A percentile compares a stretch with the other conserved stretches of the same genome.
Conservation (phyloP, 2,797 vertebrate genomes). For the Peromyscus nudipes region DNA sequence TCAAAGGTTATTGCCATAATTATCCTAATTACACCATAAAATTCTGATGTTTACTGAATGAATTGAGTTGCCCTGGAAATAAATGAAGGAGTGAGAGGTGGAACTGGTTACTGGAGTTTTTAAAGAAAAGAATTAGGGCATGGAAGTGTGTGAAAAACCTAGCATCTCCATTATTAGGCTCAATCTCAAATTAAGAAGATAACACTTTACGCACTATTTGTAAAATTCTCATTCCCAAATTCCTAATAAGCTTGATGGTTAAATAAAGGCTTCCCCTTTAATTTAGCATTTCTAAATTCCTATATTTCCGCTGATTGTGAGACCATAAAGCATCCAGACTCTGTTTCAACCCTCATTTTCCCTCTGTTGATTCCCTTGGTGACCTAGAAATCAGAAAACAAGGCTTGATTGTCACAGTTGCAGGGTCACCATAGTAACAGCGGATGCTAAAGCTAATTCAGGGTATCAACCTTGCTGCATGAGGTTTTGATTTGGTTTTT, state of each 20-base stretch:
- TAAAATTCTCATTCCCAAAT: background rate
- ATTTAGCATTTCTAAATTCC: background rate
- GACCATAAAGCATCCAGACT: background rate
- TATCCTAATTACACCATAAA: slow-evolving; percentile 5
- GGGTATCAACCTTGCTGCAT: background rate
- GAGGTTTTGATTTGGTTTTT: background rate
- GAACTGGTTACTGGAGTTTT: background rate
- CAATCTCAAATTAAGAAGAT: background rate
- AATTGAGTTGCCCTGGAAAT: background rate
- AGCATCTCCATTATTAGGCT: background rate
- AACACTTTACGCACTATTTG: background rate
- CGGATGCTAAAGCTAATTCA: background rate
- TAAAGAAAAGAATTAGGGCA: background rate
- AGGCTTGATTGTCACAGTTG: background rate
- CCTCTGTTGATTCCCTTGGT: background rate
- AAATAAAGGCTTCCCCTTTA: background rate
- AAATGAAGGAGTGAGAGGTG: background rate
- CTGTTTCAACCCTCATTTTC: background rate
- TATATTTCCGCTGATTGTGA: slow-evolving; percentile 22
- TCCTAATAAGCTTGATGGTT: background rate
- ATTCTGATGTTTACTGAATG: background rate
- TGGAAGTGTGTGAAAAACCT: background rate
- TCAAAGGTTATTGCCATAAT: background rate
- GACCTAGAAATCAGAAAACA: slow-evolving; percentile 37
- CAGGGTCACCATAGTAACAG: slow-evolving; percentile 39